Evolutionary conservation across 1,140 invertebrate genomes (phyloP).

Genomic region (Teleopsis dalmanni): DNA sequence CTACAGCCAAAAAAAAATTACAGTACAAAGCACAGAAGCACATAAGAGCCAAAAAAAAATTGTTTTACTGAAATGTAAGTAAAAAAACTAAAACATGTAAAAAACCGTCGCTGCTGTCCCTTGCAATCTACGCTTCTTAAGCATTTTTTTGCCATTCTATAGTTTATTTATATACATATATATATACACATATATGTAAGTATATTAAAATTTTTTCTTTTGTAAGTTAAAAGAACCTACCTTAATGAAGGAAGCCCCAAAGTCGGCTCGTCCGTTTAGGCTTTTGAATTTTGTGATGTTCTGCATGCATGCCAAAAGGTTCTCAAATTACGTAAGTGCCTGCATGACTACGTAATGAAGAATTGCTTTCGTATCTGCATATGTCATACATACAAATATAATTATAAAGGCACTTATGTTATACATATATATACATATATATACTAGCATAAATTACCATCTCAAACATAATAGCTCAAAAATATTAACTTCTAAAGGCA

Average conservation of each 20-base stretch:
- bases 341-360: constrained; percentile 1
- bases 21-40: neutral
- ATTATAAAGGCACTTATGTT: neutral
- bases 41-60: too few species aligned
- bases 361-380: neutral
- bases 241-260: constrained; percentile 16
- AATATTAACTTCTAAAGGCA: too few species aligned
- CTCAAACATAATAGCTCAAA: too few species aligned
- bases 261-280: constrained; percentile 15
- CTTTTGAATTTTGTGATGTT: too few species aligned
- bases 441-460: neutral
- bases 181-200: constrained; percentile 4
- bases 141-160: too few species aligned
- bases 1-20: neutral
- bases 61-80: too few species aligned
- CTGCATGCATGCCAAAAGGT: too few species aligned
- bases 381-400: neutral
- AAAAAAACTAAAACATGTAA: too few species aligned
- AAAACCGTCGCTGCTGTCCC: too few species aligned
- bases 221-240: constrained; percentile 4
- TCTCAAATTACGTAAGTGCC: neutral
- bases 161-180: neutral
- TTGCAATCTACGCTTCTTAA: too few species aligned
- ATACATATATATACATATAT: neutral
- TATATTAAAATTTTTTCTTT: constrained; percentile 2